Base-by-base conservation (phyloP, 92 coral and sea anemone species). In the Epizoanthus ramosus region DNA sequence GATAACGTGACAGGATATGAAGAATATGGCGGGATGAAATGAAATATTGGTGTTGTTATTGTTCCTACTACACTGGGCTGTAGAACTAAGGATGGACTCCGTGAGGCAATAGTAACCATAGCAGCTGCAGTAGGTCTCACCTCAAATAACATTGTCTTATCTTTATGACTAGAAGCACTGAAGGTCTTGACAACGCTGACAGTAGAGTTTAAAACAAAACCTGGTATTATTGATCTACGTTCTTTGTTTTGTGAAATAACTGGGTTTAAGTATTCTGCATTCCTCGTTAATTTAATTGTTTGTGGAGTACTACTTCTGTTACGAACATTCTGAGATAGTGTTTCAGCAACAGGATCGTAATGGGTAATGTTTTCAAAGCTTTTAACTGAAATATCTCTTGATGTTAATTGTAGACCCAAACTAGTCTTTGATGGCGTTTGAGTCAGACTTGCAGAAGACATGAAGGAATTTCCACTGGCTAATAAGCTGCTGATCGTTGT, bases 371-470 rank as follows among this genome's bases (percentile, higher is more conserved):
- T 41, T 5, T 15, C n/a, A 14, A 35, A 37, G 15, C 6, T 6
- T 24, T 9, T 15, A 31, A 31, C 8, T 9, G 81, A 58, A 75
- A 52, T 39, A 13, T 9, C 4, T 17, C 53, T 61, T 39, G 58
- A 43, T 28, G 21, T 41, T 67, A 24, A 67, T 14, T 8, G 45
- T 33, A 19, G 3, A 7, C 21, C 72, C 39, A 33, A 3, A 12
- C 50, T 63, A 28, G 54, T 71, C 56, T 8, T 47, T 23, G 21
- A 10, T 69, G 41, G 68, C 75, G 58, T 35, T 73, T 53, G 68
- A 21, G 75, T 58, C 68, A 71, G 83, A 81, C 14, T n/a, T 41
- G 39, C 79, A 54, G 79, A 33, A 75, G 41, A 24, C 57, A 1
- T 61, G n/a, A 17, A 71, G 19, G 45, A 67, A 19, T 28, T 15